Percentiles rank a stretch among this genome's conserved stretches.
phyloP scores from a whole-genome alignment of 2,113 vertebrate genomes.

The Pyrgilauda ruficollis region DNA sequence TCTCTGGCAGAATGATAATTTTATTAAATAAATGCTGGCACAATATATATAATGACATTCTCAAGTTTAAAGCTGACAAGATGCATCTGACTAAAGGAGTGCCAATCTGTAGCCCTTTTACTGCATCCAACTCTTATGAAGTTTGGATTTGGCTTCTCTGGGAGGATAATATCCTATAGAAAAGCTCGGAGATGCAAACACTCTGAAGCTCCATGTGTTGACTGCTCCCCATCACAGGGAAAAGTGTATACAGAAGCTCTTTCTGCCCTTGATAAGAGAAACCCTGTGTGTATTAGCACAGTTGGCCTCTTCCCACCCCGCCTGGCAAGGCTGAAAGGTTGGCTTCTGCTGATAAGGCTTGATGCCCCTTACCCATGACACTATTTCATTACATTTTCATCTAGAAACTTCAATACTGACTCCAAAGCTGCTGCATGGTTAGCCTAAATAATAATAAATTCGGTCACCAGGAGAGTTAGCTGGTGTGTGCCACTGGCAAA shows the following conservation, averaged over 20 bases:
- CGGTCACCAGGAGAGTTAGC: not conserved
- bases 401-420: not conserved
- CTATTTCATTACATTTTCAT: not conserved
- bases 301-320: not conserved
- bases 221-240: rapidly evolving
- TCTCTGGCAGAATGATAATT: not conserved
- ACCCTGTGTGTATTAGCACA: not conserved
- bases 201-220: rapidly evolving
- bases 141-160: not conserved
- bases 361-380: not conserved
- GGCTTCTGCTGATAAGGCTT: not conserved
- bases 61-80: not conserved
- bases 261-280: not conserved
- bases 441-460: not conserved
- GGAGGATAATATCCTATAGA: not conserved
- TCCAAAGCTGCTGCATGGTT: not conserved
- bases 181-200: not conserved
- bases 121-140: not conserved
- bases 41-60: not conserved
- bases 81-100: not conserved
- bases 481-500: not conserved
- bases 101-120: not conserved
- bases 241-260: not conserved
- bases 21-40: not conserved
- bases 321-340: not conserved